phyloP scores from a whole-genome alignment of 1,140 invertebrate species.

The Aphidius gifuensis region DNA sequence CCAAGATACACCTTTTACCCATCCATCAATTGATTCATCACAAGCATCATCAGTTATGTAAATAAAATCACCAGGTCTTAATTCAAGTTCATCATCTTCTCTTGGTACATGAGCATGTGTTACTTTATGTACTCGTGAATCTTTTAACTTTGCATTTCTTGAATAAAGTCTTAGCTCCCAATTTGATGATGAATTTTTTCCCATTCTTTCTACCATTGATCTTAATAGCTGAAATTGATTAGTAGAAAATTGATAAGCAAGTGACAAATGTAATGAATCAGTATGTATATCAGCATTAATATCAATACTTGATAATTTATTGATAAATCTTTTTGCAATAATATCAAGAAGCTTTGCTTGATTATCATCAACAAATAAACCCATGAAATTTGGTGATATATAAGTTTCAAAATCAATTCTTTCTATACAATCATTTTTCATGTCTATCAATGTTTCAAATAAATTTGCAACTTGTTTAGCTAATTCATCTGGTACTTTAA shows the following conservation, averaged over 20 bases:
- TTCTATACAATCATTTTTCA: constrained; percentile 60
- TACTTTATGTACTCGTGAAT: constrained; percentile 74
- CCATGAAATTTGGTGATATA: constrained; percentile 83
- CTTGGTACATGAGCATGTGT: constrained; percentile 73
- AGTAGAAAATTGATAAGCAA: constrained; percentile 82
- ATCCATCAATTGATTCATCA: constrained; percentile 73
- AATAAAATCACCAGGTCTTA: constrained; percentile 82
- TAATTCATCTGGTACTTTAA: constrained; percentile 76
- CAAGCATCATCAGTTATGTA: constrained; percentile 74
- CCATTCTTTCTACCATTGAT: constrained; percentile 68
- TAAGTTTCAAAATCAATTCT: constrained; percentile 74
- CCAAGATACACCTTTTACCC: constrained; percentile 86
- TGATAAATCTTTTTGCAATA: constrained; percentile 72
- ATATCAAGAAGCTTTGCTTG: constrained; percentile 73
- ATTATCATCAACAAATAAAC: constrained; percentile 76
- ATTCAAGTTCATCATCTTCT: constrained; percentile 79
- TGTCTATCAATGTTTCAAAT: constrained; percentile 66
- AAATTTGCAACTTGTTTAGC: constrained; percentile 63
- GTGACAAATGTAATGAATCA: constrained; percentile 81
- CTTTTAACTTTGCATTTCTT: constrained; percentile 69
- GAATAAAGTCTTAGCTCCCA: constrained; percentile 89
- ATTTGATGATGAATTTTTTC: constrained; percentile 61
- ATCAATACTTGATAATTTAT: constrained; percentile 72
- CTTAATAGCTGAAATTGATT: constrained; percentile 71
- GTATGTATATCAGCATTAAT: constrained; percentile 69